Conservation (phyloP, 2,113 vertebrate genomes). For the Toxotes chatareus region DNA sequence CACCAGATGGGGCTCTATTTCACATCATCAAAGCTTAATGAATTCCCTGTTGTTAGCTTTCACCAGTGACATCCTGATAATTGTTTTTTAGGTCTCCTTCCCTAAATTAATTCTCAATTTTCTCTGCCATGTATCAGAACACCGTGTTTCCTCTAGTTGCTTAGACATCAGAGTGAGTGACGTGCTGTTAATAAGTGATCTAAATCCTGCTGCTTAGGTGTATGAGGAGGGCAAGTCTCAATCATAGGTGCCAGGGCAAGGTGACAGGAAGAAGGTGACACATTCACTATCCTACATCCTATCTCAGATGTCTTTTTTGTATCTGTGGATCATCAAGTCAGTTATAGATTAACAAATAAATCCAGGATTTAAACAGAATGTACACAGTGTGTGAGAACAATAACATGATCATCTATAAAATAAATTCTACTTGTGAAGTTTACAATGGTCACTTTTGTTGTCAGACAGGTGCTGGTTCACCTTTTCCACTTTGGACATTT, state of each 20-base stretch:
- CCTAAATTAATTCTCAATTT: not conserved
- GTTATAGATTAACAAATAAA: not conserved
- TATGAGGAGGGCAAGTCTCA: conserved; percentile 24
- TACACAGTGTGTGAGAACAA: too few species aligned
- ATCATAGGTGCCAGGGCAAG: conserved; percentile 12
- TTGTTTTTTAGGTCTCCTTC: not conserved
- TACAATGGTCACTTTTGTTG: too few species aligned
- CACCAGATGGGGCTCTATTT: conserved; percentile 59
- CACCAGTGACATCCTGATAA: not conserved
- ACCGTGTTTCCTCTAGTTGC: not conserved
- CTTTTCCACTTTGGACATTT: too few species aligned
- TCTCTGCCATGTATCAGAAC: not conserved
- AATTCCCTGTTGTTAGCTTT: not conserved
- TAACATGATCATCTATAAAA: too few species aligned
- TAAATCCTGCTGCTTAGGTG: conserved; percentile 14
- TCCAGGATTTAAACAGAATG: not conserved
- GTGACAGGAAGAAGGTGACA: conserved; percentile 24
- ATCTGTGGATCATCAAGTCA: not conserved
- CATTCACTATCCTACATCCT: not conserved
- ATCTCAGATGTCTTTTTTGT: not conserved
- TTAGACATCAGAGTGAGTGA: not conserved
- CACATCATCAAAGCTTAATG: not conserved
- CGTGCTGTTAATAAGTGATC: conserved; percentile 62
- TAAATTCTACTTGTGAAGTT: too few species aligned
- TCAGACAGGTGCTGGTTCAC: too few species aligned